A percentile compares a stretch with the other conserved stretches of the same genome.
These are phyloP conservation scores for Myopa tessellatipennis DNA, from an alignment of 2,888 invertebrate species.

Conservation along the genomic window DNA sequence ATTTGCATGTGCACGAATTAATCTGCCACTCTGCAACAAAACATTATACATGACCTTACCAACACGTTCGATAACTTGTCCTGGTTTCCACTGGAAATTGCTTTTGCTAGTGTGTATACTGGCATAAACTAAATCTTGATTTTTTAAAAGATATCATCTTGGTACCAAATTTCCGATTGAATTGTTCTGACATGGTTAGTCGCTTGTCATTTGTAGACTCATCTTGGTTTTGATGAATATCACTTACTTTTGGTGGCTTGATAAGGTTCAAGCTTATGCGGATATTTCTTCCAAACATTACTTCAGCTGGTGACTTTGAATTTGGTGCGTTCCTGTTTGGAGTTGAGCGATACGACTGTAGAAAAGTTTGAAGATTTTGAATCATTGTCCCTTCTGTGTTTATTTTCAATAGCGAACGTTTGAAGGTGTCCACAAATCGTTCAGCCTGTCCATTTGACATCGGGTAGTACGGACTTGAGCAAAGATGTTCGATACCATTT, in stretches of 20 bases:
- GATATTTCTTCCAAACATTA: slow-evolving; percentile 45
- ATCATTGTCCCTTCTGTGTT: slow-evolving; percentile 41
- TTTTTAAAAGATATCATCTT: slow-evolving; percentile 2
- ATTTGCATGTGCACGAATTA: slow-evolving; percentile 5
- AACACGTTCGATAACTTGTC: slow-evolving; percentile 15
- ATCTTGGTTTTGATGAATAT: not conserved
- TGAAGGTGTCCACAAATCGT: slow-evolving; percentile 47
- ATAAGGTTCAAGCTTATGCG: slow-evolving; percentile 43
- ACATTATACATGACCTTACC: slow-evolving; percentile 26
- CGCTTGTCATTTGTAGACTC: not conserved
- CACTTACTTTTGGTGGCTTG: slow-evolving; percentile 35
- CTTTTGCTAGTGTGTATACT: not conserved
- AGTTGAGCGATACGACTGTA: slow-evolving; percentile 47
- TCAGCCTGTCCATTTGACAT: too few species aligned
- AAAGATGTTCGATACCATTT: slow-evolving; percentile 40
- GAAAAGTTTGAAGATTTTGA: slow-evolving; percentile 44
- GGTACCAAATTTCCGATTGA: slow-evolving; percentile 7
- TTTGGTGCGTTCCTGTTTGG: slow-evolving; percentile 45
- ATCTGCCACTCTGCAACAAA: not conserved
- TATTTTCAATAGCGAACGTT: slow-evolving; percentile 45
- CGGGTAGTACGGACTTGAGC: slow-evolving; percentile 32
- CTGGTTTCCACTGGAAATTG: not conserved
- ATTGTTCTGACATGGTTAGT: not conserved
- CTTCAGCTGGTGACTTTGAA: slow-evolving; percentile 46
- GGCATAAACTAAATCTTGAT: slow-evolving; percentile 2